Percentiles rank a stretch among this genome's conserved stretches.
Conservation (phyloP, 1,140 invertebrate species). For the Drosophila funebris region DNA sequence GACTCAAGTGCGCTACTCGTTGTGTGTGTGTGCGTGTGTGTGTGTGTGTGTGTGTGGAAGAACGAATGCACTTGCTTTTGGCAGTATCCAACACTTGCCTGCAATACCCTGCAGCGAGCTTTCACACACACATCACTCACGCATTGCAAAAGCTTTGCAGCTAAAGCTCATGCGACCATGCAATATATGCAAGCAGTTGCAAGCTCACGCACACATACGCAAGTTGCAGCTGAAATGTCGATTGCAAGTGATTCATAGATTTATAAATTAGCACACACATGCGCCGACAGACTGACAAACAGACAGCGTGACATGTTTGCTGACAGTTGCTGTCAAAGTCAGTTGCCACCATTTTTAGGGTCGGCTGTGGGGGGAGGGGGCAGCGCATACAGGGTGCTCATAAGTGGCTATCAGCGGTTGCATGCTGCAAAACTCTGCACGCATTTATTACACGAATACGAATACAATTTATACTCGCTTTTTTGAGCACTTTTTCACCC, state of each 20-base stretch:
- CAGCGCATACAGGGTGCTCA: not conserved
- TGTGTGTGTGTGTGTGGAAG: not conserved
- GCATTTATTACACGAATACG: conserved; percentile 18
- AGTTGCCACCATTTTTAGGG: not conserved
- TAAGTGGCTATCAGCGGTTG: conserved; percentile 12
- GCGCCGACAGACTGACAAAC: not conserved
- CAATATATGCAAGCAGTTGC: not conserved
- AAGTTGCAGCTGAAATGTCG: not conserved
- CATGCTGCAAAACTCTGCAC: not conserved
- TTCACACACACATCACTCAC: not conserved
- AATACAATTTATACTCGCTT: not conserved
- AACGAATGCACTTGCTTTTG: too few species aligned
- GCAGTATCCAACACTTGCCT: too few species aligned
- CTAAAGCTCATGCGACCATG: not conserved
- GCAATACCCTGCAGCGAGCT: not conserved
- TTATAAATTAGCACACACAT: not conserved
- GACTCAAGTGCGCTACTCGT: conserved; percentile 19
- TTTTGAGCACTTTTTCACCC: not conserved
- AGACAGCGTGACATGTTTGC: not conserved
- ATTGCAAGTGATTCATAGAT: not conserved
- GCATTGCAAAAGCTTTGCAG: not conserved
- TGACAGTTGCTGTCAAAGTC: conserved; percentile 20
- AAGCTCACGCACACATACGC: conserved; percentile 13
- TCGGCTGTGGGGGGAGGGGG: too few species aligned
- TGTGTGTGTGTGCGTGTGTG: not conserved